A percentile compares a stretch with the other conserved stretches of the same genome.
These are phyloP conservation scores for Pantala flavescens DNA, from an alignment of 1,140 invertebrate species.

Conservation along the genomic window DNA sequence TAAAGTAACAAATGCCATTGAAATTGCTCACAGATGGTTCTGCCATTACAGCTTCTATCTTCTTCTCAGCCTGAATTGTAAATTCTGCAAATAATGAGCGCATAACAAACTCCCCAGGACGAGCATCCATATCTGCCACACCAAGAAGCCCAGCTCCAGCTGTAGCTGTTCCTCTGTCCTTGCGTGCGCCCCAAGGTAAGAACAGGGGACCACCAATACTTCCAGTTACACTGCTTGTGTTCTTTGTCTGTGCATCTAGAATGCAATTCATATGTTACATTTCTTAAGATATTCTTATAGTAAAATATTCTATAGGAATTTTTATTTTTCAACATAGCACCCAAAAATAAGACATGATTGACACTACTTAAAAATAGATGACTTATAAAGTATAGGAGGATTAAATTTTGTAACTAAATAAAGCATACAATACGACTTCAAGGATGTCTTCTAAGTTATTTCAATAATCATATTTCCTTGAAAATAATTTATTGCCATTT, in stretches of 20 bases:
- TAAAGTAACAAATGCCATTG: too few species aligned
- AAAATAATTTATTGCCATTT: too few species aligned
- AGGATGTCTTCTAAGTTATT: too few species aligned
- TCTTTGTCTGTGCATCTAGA: background rate
- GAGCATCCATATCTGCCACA: slow-evolving; percentile 48
- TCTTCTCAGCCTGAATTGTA: slow-evolving; percentile 82
- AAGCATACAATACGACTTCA: too few species aligned
- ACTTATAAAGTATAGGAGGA: too few species aligned
- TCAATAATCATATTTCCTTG: too few species aligned
- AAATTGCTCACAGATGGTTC: slow-evolving; percentile 60
- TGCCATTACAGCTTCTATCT: slow-evolving; percentile 88
- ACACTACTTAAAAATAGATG: too few species aligned
- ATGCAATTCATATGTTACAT: background rate
- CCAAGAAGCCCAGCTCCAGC: slow-evolving; percentile 33
- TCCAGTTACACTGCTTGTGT: background rate
- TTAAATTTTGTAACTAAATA: too few species aligned
- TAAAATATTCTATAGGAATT: too few species aligned
- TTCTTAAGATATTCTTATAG: too few species aligned
- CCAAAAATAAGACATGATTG: too few species aligned
- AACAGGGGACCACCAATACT: slow-evolving; percentile 18
- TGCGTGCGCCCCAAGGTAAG: slow-evolving; percentile 70
- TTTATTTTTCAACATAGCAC: too few species aligned
- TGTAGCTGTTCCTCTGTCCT: slow-evolving; percentile 53
- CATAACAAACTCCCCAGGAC: slow-evolving; percentile 92
- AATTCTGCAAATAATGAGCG: slow-evolving; percentile 89